phyloP scores from a whole-genome alignment of 2,113 vertebrate genomes.

The Xenus cinereus region DNA sequence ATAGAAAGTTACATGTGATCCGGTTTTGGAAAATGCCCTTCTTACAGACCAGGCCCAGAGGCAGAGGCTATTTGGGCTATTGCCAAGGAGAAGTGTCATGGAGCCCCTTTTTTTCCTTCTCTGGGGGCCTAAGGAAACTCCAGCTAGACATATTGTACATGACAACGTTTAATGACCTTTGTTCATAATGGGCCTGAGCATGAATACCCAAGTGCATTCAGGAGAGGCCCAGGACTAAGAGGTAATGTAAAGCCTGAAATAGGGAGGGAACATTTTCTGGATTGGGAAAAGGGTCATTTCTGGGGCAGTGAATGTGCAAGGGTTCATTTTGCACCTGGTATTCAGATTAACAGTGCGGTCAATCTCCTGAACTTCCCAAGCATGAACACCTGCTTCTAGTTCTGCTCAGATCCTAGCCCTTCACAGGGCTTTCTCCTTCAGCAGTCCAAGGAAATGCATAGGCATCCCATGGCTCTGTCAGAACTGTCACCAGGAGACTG shows the following conservation, averaged over 20 bases:
- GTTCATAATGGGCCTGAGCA: constrained; percentile 2
- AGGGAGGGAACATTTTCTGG: constrained; percentile 47
- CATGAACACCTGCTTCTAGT: constrained; percentile 38
- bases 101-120: constrained; percentile 26
- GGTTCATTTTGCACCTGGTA: constrained; percentile 62
- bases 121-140: constrained; percentile 30
- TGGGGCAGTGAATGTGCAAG: constrained; percentile 21
- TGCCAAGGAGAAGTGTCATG: constrained; percentile 27
- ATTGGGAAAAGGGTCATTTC: constrained; percentile 55
- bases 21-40: constrained; percentile 44
- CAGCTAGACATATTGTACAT: constrained; percentile 48
- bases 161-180: constrained; percentile 54
- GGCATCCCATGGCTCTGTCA: background rate
- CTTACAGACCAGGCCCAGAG: constrained; percentile 22
- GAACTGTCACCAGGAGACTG: background rate
- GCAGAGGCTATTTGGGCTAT: constrained; percentile 37
- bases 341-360: constrained; percentile 44
- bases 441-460: background rate
- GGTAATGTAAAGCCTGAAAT: constrained; percentile 36
- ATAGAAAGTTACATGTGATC: constrained; percentile 60
- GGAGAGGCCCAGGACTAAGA: constrained; percentile 39
- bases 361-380: constrained; percentile 5
- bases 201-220: constrained; percentile 50
- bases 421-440: background rate
- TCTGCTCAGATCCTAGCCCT: background rate